These are phyloP conservation scores for Syngnathoides biaculeatus DNA, from an alignment of 2,113 vertebrate genomes.

Conservation along the genomic window DNA sequence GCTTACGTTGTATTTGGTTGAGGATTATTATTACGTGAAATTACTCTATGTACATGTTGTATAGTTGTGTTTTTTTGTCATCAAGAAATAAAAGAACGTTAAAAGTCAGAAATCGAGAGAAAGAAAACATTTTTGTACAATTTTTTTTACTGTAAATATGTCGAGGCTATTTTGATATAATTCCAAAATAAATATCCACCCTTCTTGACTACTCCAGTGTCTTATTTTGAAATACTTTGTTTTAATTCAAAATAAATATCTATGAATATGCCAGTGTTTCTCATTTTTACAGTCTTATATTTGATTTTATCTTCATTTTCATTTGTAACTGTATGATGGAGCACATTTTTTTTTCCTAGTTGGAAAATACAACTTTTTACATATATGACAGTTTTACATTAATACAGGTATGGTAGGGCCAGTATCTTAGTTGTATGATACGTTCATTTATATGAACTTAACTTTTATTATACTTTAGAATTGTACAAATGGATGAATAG, in stretches of 20 bases:
- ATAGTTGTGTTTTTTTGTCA: slow-evolving; percentile 47
- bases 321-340: background rate
- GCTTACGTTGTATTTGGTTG: slow-evolving; percentile 41
- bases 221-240: background rate
- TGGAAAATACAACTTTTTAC: background rate
- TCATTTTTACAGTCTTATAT: background rate
- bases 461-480: too few relatives aligned
- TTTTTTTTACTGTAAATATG: slow-evolving; percentile 76
- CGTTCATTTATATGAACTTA: too few relatives aligned
- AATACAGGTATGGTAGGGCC: too few relatives aligned
- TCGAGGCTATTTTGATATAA: slow-evolving; percentile 74
- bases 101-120: slow-evolving; percentile 12
- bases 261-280: background rate
- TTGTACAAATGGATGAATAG: too few relatives aligned
- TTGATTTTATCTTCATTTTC: too few relatives aligned
- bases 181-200: slow-evolving; percentile 71
- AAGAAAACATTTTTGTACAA: slow-evolving; percentile 65
- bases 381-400: too few relatives aligned
- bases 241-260: too few relatives aligned
- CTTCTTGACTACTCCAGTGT: slow-evolving; percentile 31
- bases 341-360: background rate
- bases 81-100: slow-evolving; percentile 9
- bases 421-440: too few relatives aligned
- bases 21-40: slow-evolving; percentile 38
- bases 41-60: slow-evolving; percentile 66